Percentiles rank a stretch among this genome's conserved stretches.
Evolutionary conservation across 1,140 invertebrate genomes (phyloP).

Genomic region (Anastatus disparis): DNA sequence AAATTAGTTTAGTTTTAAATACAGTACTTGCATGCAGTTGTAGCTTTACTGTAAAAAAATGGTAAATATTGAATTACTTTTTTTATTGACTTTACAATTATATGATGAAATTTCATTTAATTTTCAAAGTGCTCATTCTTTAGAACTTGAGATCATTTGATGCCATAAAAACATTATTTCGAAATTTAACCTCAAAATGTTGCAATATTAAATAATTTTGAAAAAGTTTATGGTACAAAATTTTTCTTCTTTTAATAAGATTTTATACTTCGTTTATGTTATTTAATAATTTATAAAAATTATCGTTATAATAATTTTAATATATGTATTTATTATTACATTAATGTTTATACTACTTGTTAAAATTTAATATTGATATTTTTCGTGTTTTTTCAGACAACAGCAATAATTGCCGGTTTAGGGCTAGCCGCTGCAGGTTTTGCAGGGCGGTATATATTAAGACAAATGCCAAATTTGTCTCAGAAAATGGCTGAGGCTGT

Average conservation of each 20-base stretch:
- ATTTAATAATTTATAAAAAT: neutral
- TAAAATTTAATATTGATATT: neutral
- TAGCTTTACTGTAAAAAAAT: too few relatives aligned
- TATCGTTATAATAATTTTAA: neutral
- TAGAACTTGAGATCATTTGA: neutral
- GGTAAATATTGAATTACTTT: too few relatives aligned
- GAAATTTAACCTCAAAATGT: slow-evolving; percentile 19
- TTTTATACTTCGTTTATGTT: too few relatives aligned
- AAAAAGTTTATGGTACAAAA: neutral
- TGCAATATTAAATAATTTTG: slow-evolving; percentile 7
- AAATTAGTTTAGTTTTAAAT: too few relatives aligned
- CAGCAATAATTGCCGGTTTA: slow-evolving; percentile 81
- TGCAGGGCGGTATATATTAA: slow-evolving; percentile 81
- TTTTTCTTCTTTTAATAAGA: too few relatives aligned
- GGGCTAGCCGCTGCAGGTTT: slow-evolving; percentile 88
- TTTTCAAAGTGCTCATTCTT: too few relatives aligned
- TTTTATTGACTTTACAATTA: too few relatives aligned
- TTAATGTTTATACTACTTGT: neutral
- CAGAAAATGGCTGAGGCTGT: slow-evolving; percentile 81
- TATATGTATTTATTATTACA: neutral
- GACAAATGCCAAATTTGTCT: slow-evolving; percentile 79
- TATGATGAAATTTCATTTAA: too few relatives aligned
- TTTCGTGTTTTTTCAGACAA: slow-evolving; percentile 68
- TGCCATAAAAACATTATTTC: neutral
- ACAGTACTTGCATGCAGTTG: too few relatives aligned